Evolutionary conservation across 2,797 vertebrate genomes (phyloP), one percentile per base, ranked within the genome.

Genomic region (Monodelphis domestica): DNA sequence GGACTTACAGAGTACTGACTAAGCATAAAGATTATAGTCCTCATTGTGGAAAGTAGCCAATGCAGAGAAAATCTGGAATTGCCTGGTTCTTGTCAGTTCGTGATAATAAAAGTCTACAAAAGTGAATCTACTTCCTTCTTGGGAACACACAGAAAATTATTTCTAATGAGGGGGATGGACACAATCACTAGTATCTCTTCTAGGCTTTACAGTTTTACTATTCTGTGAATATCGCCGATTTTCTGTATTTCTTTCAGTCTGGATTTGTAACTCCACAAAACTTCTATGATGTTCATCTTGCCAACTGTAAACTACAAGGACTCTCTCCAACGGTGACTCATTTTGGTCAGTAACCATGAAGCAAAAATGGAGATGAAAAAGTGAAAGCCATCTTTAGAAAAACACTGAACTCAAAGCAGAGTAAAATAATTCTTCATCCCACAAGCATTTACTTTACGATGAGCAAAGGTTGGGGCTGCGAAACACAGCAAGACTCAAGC

Each of bases 221-320:
- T 88, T 91, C 55, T 52, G 45, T 50, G 89, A 91, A 91, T 26
- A 38, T 97, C 94, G 55, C 78, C 90, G 93, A 94, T 53, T 50
- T 50, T 26, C 70, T 45, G 45, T 84, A 38, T 84, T 84, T 84
- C 70, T 26, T 84, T 87, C 52, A 96, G 78, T 90, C 90, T 63
- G 89, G 84, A 93, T 63, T 59, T 84, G 88, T 45, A 56, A 29
- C 52, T 53, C 57, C 78, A 91, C 88, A 96, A 96, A 95, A 89
- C 56, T 70, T 95, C 94, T 91, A 63, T 94, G 95, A 91, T 93
- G 17, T 95, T 90, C 53, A 38, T 54, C 55, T 33, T 92, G 95
- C 94, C 95, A 95, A 94, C 33, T 33, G 54, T 59, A 55, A 87
- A 33, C 63, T 51, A n/a, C 53, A 90, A 89, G 84, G 54, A 89